Evolutionary conservation across 2,113 vertebrate genomes (phyloP), one percentile per base, ranked within the genome.

Genomic region (Rhinoderma darwinii): DNA sequence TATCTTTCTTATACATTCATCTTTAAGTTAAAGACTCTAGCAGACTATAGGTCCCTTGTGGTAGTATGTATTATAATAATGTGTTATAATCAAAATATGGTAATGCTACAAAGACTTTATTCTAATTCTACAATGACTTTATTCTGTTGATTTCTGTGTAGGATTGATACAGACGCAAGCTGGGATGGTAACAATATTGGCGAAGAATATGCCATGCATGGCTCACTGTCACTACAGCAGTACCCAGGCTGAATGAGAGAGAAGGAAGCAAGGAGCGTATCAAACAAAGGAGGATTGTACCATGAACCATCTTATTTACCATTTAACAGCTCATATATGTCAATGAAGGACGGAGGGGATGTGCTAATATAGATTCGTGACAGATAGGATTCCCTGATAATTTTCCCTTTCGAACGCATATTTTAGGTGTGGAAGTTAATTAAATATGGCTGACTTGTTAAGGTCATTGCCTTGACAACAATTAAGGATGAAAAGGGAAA

Each of bases 401-500:
- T 95, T 95, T 94, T 89, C 91, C 37, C 90, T 63, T 63, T 90
- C 78, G 92, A 93, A 91, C 93, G 91, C 89, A 93, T 91, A 91
- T 95, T 95, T 91, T 92, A 89, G 86, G 90, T 92, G 92, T 92
- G 37, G 77, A 89, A 94, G 93, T 94, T 95, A 96, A 96, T 96
- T 95, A 96, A 95, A 95, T 92, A 94, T 93, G 93, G 89, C 83
- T 84, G 82, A 92, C 91, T 92, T 89, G 90, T 82, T 93, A 92
- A 92, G 95, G 94, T 95, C 93, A 95, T 96, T 84, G 92, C 94
- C 94, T 95, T 95, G 94, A 94, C 83, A 95, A 96, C 95, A 95
- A 94, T 96, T 96, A 95, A 89, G 90, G 90, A 91, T 85, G 89
- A 89, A 91, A 93, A 95, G 89, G 91, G 92, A 54, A 89, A 73